Conservation (phyloP, 92 coral and sea anemone genomes). For the Parazoanthus atlanticus region DNA sequence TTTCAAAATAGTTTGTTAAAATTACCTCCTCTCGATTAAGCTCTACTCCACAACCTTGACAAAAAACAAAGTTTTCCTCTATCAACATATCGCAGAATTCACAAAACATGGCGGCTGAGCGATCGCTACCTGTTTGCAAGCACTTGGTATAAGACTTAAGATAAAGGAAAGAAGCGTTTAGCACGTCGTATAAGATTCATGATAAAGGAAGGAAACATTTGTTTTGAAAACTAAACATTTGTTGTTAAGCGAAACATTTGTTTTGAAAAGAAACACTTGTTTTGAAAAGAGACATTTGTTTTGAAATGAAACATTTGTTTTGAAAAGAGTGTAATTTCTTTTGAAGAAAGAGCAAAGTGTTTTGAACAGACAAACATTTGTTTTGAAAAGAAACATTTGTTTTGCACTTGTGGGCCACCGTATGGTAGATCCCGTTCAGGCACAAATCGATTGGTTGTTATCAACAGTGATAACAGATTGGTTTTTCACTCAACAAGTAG, state of each 20-base stretch:
- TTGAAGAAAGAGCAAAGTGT: background rate
- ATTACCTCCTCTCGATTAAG: background rate
- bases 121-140: background rate
- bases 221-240: background rate
- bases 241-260: background rate
- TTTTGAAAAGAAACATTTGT: constrained; percentile 3
- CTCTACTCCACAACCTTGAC: background rate
- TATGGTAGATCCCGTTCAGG: no score
- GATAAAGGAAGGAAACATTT: background rate
- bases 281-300: background rate
- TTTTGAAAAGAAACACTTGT: no score
- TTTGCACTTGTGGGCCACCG: constrained; percentile 2
- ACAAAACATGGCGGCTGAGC: background rate
- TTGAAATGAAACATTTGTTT: no score
- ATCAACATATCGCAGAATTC: background rate
- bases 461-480: no score
- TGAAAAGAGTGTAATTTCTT: background rate
- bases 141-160: background rate
- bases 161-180: constrained; percentile 1
- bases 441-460: no score
- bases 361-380: background rate
- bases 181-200: background rate
- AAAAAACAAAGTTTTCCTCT: background rate
- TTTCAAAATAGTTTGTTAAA: no score
- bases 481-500: no score